These are phyloP conservation scores for Synodontis membranacea DNA, from an alignment of 2,113 vertebrate species.

Conservation along the genomic window DNA sequence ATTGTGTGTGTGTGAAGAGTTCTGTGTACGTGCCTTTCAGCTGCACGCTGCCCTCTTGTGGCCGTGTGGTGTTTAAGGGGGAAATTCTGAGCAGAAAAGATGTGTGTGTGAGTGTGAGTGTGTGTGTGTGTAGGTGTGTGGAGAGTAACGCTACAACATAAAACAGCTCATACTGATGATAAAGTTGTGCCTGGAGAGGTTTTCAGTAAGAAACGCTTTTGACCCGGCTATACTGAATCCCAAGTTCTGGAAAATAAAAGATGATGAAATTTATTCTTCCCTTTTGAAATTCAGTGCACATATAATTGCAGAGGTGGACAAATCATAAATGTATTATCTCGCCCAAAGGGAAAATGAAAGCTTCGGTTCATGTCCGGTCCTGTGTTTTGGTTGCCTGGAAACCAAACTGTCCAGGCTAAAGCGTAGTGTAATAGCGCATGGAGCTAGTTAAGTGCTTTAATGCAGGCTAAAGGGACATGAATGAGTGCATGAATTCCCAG, in stretches of 20 bases:
- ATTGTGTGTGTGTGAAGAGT: neutral
- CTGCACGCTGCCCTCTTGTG: slow-evolving; percentile 11
- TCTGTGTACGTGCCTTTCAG: neutral
- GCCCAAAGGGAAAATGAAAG: neutral
- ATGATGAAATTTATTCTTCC: neutral
- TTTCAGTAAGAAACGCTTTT: neutral
- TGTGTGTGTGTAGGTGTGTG: neutral
- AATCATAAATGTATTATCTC: neutral
- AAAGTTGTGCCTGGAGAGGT: neutral
- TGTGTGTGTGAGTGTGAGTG: neutral
- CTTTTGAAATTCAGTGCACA: neutral
- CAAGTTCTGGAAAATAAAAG: neutral
- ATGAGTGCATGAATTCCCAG: too few relatives aligned
- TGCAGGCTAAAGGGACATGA: neutral
- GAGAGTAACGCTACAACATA: neutral
- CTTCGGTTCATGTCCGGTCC: neutral
- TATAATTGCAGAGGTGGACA: neutral
- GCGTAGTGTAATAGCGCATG: neutral
- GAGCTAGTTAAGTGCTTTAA: neutral
- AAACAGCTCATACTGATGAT: neutral
- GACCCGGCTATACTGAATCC: neutral
- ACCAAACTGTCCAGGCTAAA: neutral
- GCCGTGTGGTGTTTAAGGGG: neutral
- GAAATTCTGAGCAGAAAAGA: neutral
- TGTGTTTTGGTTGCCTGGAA: slow-evolving; percentile 11